Base-by-base conservation (phyloP, 2,113 vertebrate genomes). In the Oncorhynchus clarkii region DNA sequence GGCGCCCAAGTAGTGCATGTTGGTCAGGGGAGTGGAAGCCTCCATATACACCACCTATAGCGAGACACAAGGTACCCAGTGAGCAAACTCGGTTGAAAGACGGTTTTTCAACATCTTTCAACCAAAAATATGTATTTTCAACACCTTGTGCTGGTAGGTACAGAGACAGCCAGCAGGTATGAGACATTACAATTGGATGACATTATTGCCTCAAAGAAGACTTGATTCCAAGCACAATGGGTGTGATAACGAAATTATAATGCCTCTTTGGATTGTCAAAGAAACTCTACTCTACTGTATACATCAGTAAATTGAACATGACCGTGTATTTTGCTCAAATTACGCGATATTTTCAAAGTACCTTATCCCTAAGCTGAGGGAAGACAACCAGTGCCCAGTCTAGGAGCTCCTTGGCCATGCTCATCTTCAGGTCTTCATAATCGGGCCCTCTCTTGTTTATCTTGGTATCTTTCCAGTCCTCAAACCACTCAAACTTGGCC, bases 401-500 rank as follows among this genome's bases (percentile, higher is more conserved):
- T 75, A 95, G 85, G 7, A 68, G 67, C 7, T 88, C 86, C 60
- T 90, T 75, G 2, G 94, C 92, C 64, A 95, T 93, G 76, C 71
- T 76, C 84, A 78, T 80, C 54, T 96, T 96, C 87, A 93, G 86
- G 3, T 51, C 70, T 62, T 85, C 27, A 70, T 96, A 95, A 0
- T 90, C 90, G 1, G 85, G 83, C 0, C 93, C 91, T 2, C 94
- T 87, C 67, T 87, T 91, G 29, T 90, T 90, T 62, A 93, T 71
- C 0, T 83, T 89, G 3, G 84, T 88, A 48, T 86, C 84, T 57
- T 91, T 77, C 92, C 93, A 93, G 62, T 93, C 90, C 77, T 94
- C 90, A 1, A 95, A 94, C 93, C 94, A 95, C 82, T 95, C 92
- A 4, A 90, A 95, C 18, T 89, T 88, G 0, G 93, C 93, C 93